A percentile compares a stretch with the other conserved stretches of the same genome.
Conservation (phyloP, 2,113 vertebrate species). For the Sylvietta virens region DNA sequence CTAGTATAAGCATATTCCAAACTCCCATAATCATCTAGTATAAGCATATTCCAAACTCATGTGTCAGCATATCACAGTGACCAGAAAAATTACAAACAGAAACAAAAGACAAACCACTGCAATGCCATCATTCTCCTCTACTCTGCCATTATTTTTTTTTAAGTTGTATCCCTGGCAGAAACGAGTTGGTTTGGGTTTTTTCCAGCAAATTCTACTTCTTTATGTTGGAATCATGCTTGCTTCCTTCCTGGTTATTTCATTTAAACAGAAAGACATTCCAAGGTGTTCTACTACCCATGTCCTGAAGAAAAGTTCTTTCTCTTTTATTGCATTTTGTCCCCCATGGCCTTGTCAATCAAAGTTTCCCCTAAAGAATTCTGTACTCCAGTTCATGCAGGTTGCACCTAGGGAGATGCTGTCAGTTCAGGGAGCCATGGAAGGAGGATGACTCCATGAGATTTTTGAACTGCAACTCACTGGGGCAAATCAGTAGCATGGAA, state of each 20-base stretch:
- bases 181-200: rapidly evolving
- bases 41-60: not conserved
- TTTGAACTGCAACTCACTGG: not conserved
- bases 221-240: not conserved
- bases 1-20: not conserved
- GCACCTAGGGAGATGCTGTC: not conserved
- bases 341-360: not conserved
- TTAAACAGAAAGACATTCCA: not conserved
- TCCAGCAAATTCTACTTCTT: not conserved
- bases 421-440: not conserved
- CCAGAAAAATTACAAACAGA: not conserved
- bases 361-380: not conserved
- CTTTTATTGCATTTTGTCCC: constrained; percentile 27
- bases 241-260: not conserved
- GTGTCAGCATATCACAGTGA: not conserved
- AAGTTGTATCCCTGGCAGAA: not conserved
- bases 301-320: constrained; percentile 7
- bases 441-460: not conserved
- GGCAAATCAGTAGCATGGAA: not conserved
- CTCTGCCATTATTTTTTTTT: not conserved
- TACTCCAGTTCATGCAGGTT: not conserved
- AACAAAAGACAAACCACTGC: not conserved
- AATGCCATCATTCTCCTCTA: not conserved
- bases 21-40: not conserved
- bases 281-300: not conserved